Base-by-base conservation (phyloP, 2,888 invertebrate species). In the Aproaerema taeniolella region DNA sequence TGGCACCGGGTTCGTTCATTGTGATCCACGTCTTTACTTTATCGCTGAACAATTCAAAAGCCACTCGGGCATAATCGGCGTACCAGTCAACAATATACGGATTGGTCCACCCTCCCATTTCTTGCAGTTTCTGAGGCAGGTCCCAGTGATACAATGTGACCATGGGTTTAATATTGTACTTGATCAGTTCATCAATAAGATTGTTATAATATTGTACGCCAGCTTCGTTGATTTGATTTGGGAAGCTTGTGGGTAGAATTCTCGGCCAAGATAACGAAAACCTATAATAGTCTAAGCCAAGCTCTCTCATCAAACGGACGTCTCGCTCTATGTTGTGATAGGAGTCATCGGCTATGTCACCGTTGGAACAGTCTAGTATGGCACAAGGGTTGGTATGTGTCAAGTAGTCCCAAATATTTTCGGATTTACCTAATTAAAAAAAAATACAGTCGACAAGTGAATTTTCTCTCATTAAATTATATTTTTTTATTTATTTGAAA, bases 241-340 rank as follows among this genome's bases (percentile, higher is more conserved):
- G 58, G 38, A 85, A 83, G 28, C 89, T 90, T 14, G 80, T 87
- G 0, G 92, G 90, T 34, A 92, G 59, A 13, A 93, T 74, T 15
- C 92, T 71, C 0, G 89, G 50, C 92, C 92, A 92, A 0, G 91
- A 85, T 9, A 90, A 59, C 0, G 90, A 90, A 52, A 90, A 89
- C 25, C 89, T 71, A 57, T 89, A 89, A 48, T 72, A 81, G 42
- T 89, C 72, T 0, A 85, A 55, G 1, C 83, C 85, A 2, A 88
- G 52, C 45, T 85, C 69, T 20, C 73, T 64, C 45, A 88, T 52
- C 58, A 88, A 69, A 41, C 76, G 67, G 0, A 88, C 75, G 46
- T 88, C 88, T 43, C 90, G 86, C 52, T 87, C 75, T 55, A 88
- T 89, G 45, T 83, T 79, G 58, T 91, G 78, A 56, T 91, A 89